Conservation (phyloP, 1,140 invertebrate species). For the Ladona fulva region DNA sequence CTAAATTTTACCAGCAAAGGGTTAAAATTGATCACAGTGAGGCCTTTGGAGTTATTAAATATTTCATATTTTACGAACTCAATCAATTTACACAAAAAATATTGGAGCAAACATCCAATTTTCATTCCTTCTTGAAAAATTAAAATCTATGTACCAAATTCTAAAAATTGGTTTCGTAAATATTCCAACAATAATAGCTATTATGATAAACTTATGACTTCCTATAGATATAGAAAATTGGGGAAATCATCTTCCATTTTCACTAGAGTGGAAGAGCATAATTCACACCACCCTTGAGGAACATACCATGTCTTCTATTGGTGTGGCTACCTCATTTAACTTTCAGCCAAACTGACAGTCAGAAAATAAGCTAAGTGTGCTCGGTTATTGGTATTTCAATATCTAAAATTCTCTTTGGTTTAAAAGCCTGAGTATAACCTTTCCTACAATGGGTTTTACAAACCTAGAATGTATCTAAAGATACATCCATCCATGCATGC, state of each 20-base stretch:
- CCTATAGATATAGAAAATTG: not conserved
- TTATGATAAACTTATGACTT: not conserved
- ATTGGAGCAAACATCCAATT: not conserved
- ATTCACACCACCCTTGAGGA: not conserved
- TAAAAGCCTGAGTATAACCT: not conserved
- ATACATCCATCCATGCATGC: not conserved
- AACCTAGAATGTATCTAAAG: not conserved
- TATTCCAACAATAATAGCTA: not conserved
- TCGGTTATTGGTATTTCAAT: not conserved
- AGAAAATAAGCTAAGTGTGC: not conserved
- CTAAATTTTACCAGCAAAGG: not conserved
- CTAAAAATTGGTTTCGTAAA: not conserved
- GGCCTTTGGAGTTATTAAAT: not conserved
- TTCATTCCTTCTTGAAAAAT: not conserved
- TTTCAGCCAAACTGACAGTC: not conserved
- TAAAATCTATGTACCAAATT: not conserved
- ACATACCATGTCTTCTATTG: not conserved
- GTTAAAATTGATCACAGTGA: not conserved
- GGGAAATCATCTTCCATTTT: not conserved
- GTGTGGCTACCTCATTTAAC: not conserved
- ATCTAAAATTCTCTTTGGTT: conserved; percentile 9
- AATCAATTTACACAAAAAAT: not conserved
- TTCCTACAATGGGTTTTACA: not conserved
- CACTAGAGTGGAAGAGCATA: not conserved
- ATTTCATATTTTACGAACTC: not conserved